Conservation (phyloP, 2,888 invertebrate genomes). For the Rhingia campestris region DNA sequence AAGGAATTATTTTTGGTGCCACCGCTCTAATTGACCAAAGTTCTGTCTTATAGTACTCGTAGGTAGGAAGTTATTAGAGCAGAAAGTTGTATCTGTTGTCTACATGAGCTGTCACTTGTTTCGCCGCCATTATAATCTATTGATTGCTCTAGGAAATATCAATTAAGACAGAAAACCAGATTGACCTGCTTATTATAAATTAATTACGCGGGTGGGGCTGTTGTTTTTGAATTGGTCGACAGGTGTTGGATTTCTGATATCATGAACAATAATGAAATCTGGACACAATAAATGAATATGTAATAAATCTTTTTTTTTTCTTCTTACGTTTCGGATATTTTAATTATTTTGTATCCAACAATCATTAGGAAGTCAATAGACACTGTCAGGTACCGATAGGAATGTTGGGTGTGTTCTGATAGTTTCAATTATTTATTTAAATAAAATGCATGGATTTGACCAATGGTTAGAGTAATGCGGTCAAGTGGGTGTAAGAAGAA, state of each 20-base stretch:
- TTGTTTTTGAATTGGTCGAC: slow-evolving; percentile 3
- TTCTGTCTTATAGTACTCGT: background rate
- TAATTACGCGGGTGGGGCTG: slow-evolving; percentile 8
- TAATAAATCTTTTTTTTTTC: slow-evolving; percentile 15
- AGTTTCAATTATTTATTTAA: no score
- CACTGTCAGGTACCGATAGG: no score
- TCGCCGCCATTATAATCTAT: background rate
- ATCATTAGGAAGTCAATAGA: background rate
- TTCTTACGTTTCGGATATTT: background rate
- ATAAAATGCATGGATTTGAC: no score
- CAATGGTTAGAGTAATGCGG: no score
- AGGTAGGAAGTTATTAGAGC: background rate
- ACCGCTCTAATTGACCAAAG: background rate
- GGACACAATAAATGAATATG: background rate
- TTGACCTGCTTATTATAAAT: background rate
- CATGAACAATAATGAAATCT: background rate
- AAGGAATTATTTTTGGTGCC: background rate
- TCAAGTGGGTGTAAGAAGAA: no score
- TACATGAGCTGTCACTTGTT: background rate
- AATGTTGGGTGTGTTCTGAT: background rate
- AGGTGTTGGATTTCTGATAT: background rate
- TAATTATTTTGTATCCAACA: background rate
- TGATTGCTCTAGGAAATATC: background rate
- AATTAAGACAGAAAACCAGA: background rate
- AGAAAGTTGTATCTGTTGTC: background rate